Conservation (phyloP, 2,113 vertebrate species). For the Opisthocomus hoazin region DNA sequence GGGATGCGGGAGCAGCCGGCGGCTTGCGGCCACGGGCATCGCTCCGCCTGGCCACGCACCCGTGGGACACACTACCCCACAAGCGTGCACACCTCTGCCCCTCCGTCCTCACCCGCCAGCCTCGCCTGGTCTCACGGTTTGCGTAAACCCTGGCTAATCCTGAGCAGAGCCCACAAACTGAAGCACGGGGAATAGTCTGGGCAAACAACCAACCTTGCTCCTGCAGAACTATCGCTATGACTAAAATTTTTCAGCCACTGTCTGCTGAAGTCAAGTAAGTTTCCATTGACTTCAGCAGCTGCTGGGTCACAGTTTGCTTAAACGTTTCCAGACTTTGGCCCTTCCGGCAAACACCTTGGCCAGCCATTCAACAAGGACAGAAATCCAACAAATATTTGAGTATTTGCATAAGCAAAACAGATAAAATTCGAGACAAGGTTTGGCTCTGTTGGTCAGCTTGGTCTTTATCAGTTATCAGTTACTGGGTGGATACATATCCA, state of each 20-base stretch:
- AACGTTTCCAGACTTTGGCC: conserved; percentile 13
- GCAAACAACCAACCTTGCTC: neutral
- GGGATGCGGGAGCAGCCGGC: neutral
- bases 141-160: neutral
- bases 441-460: neutral
- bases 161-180: neutral
- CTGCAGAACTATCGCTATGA: neutral
- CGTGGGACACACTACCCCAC: neutral
- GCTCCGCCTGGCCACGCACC: accelerated
- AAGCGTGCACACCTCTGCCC: neutral
- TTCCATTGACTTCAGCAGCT: neutral
- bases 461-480: neutral
- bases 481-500: neutral
- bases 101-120: neutral
- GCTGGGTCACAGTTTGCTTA: neutral
- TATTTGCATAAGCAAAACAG: neutral
- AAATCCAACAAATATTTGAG: neutral
- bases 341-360: neutral
- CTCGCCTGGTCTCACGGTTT: accelerated
- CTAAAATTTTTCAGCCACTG: neutral
- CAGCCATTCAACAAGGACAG: neutral
- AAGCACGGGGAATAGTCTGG: neutral
- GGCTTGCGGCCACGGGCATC: accelerated
- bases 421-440: neutral
- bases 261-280: neutral